These are phyloP conservation scores for Cossypha caffra DNA, from an alignment of 2,797 vertebrate species.

Conservation along the genomic window DNA sequence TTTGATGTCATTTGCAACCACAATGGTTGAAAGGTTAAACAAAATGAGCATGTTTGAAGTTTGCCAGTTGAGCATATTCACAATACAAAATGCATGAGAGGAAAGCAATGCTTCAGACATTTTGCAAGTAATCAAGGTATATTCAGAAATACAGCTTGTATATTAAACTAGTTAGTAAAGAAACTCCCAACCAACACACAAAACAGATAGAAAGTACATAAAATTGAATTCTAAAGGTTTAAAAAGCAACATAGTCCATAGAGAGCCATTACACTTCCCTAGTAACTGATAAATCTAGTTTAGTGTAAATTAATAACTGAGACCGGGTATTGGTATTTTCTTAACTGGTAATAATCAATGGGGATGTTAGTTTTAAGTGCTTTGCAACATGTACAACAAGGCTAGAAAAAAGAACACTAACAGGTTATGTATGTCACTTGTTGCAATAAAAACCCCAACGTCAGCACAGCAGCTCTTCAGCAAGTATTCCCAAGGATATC, in stretches of 20 bases:
- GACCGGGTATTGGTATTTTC: background rate
- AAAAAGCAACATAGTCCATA: background rate
- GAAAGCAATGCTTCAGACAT: background rate
- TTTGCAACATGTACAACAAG: background rate
- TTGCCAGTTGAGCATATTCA: background rate
- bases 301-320: background rate
- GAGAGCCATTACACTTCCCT: background rate
- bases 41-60: background rate
- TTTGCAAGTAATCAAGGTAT: background rate
- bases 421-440: background rate
- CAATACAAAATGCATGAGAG: background rate
- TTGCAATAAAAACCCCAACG: background rate
- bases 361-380: background rate
- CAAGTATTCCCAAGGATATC: background rate
- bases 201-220: background rate
- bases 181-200: background rate
- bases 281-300: background rate
- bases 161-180: background rate
- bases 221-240: background rate
- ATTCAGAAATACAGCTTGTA: background rate
- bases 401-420: background rate
- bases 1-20: background rate
- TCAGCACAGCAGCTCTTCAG: background rate
- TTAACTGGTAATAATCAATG: background rate
- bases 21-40: background rate